Percentiles rank a stretch among this genome's conserved stretches.
These are phyloP conservation scores for Nerophis lumbriciformis DNA, from an alignment of 2,113 vertebrate genomes.

Conservation along the genomic window DNA sequence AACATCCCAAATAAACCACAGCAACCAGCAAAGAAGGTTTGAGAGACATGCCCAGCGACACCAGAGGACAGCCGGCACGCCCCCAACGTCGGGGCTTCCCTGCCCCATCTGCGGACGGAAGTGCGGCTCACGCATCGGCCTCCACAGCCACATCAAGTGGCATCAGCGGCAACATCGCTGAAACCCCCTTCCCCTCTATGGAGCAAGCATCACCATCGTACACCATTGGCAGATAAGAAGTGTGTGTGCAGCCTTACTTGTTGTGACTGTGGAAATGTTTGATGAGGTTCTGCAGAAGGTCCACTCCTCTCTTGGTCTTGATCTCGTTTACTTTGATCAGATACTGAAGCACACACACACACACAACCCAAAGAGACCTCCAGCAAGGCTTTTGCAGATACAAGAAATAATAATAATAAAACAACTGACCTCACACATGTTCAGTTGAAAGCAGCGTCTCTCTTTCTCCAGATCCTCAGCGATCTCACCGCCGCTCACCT, in stretches of 20 bases:
- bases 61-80: too few relatives aligned
- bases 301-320: constrained; percentile 60
- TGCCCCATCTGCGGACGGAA: too few relatives aligned
- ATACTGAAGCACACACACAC: constrained; percentile 35
- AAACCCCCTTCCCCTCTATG: too few relatives aligned
- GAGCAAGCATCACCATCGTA: too few relatives aligned
- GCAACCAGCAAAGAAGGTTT: neutral
- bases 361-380: neutral
- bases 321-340: constrained; percentile 63
- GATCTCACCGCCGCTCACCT: constrained; percentile 60
- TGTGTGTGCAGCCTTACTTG: constrained; percentile 36
- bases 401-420: neutral
- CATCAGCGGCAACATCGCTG: neutral
- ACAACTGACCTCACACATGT: constrained; percentile 58
- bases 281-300: constrained; percentile 64
- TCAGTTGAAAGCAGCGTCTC: constrained; percentile 58
- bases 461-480: constrained; percentile 63
- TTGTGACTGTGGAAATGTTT: constrained; percentile 63
- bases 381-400: too few relatives aligned
- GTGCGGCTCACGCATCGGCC: too few relatives aligned
- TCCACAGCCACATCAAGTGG: too few relatives aligned
- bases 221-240: too few relatives aligned
- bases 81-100: too few relatives aligned
- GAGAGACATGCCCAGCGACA: too few relatives aligned
- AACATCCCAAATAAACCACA: too few relatives aligned